Percentiles rank a stretch among this genome's conserved stretches.
These are phyloP conservation scores for Drosophila recens DNA, from an alignment of 2,888 invertebrate genomes.

Conservation along the genomic window DNA sequence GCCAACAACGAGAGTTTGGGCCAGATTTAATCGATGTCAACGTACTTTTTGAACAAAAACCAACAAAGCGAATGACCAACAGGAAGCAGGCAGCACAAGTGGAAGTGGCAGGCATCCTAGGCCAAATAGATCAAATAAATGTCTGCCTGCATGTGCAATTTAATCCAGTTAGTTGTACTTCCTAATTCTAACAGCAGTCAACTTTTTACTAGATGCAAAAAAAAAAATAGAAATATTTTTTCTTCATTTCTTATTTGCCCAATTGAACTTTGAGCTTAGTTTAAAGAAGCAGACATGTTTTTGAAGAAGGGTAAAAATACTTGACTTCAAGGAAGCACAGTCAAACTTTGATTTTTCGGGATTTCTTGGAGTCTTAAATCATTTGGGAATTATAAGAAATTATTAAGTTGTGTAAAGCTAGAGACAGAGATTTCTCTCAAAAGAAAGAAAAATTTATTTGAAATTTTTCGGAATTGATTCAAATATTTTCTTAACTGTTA, in stretches of 20 bases:
- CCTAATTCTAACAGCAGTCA: constrained; percentile 48
- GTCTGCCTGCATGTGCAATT: constrained; percentile 31
- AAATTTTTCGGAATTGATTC: too few relatives aligned
- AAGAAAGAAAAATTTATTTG: background rate
- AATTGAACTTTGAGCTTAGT: constrained; percentile 55
- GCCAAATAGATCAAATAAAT: constrained; percentile 15
- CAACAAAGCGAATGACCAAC: constrained; percentile 45
- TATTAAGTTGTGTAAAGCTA: background rate
- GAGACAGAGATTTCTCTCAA: background rate
- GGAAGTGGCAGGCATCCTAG: constrained; percentile 8
- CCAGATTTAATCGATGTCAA: constrained; percentile 63
- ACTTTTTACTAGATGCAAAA: constrained; percentile 38
- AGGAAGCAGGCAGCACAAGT: constrained; percentile 7
- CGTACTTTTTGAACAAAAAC: constrained; percentile 34
- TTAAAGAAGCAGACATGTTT: too few relatives aligned
- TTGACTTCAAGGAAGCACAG: too few relatives aligned
- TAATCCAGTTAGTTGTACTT: constrained; percentile 68
- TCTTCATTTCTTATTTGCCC: constrained; percentile 36
- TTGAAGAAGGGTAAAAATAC: background rate
- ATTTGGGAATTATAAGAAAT: background rate
- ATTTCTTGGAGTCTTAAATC: background rate
- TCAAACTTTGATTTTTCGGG: background rate
- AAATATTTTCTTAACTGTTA: too few relatives aligned
- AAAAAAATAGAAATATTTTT: too few relatives aligned
- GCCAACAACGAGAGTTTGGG: constrained; percentile 39